Conservation (phyloP, 30 jellyfish, hydroid and myxozoan genomes). For the Chrysaora quinquecirrha region DNA sequence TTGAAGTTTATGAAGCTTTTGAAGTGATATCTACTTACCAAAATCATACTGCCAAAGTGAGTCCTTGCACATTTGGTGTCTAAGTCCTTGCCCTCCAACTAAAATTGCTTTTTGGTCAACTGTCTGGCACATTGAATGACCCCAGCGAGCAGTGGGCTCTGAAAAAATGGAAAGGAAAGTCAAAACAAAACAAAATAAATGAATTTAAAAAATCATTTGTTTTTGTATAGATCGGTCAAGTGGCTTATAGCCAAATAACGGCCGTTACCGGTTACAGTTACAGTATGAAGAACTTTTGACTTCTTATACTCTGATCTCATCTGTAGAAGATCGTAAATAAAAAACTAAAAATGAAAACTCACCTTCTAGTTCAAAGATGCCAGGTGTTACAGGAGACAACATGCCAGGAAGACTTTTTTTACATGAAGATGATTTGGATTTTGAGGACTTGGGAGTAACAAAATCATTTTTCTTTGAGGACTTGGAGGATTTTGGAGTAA, state of each 20-base stretch:
- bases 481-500: neutral
- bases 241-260: too few relatives aligned
- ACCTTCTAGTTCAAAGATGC: slow-evolving; percentile 43
- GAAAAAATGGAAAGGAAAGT: neutral
- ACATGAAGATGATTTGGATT: neutral
- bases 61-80: slow-evolving; percentile 64
- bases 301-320: too few relatives aligned
- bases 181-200: too few relatives aligned
- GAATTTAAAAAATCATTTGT: too few relatives aligned
- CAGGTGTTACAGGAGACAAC: slow-evolving; percentile 55
- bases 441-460: neutral
- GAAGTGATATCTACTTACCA: too few relatives aligned
- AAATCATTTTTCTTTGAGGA: neutral
- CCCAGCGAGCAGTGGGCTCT: slow-evolving; percentile 80
- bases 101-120: slow-evolving; percentile 50
- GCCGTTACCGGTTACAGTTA: too few relatives aligned
- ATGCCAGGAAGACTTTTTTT: neutral
- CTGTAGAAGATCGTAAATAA: too few relatives aligned
- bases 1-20: too few relatives aligned
- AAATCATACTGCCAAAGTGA: slow-evolving; percentile 68
- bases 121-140: slow-evolving; percentile 60
- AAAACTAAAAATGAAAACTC: too few relatives aligned
- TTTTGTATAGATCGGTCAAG: too few relatives aligned
- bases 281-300: too few relatives aligned
- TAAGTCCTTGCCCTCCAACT: slow-evolving; percentile 84